Base-by-base conservation (phyloP, 2,888 invertebrate genomes). In the Athalia cordata region DNA sequence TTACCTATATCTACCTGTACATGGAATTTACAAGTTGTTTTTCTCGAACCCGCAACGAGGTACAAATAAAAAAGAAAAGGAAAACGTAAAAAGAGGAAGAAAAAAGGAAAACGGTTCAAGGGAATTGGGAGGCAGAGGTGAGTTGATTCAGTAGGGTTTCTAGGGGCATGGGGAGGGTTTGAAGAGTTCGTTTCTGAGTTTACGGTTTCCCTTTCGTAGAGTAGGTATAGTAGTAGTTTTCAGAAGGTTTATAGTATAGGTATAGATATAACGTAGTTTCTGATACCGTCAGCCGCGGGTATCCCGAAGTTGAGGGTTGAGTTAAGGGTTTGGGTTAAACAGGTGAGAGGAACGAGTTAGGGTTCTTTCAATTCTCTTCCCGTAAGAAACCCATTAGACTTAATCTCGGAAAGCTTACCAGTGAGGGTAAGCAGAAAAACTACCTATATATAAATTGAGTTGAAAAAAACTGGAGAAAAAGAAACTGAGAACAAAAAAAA, bases 111-210 rank as follows among this genome's bases (percentile, higher is more conserved):
- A 11, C 43, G 62, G 43, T 62, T 62, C 29, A 62, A 15, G 62
- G 62, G 62, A 13, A 47, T n/a, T 49, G 65, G 43, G 8, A 65
- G 55, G n/a, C 9, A 11, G 11, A 4, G 55, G 55, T 9, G n/a
- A 11, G 55, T 9, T 55, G 55, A 55, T 55, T 55, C 55, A 55
- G 11, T 9, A 7, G 9, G 55, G 55, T 6, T 6, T 55, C 7
- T 55, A 55, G n/a, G 3, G 55, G 5, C 5, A n/a, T 7, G 65
- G 47, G 13, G 45, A 47, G 11, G n/a, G 47, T 11, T 65, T 65
- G 65, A 65, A 65, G 13, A 65, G n/a, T 65, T 65, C 65, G 47
- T 65, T 65, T 65, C 47, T 4, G 43, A 65, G 49, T 45, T 47
- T 49, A 65, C 43, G n/a, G 45, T 11, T 47, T 65, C n/a, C 65